Base-by-base conservation (phyloP, 1,140 invertebrate genomes). In the Drosophila lacteicornis region DNA sequence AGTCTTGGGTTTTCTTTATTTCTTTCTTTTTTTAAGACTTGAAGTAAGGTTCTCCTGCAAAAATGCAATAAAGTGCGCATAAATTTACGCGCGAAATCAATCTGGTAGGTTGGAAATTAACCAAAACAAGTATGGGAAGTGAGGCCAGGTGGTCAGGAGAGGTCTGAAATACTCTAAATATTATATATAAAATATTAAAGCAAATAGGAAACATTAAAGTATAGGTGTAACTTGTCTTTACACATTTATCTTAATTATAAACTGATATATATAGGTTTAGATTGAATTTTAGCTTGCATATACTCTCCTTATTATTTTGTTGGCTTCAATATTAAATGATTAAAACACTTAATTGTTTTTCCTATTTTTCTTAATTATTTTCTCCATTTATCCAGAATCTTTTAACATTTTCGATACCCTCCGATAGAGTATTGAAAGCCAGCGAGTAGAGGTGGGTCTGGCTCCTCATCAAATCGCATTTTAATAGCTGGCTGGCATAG, bases 71-170 rank as follows among this genome's bases (percentile, higher is more conserved):
- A 88, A 88, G 77, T 84, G 79, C 84, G 84, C 84, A 84, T 80
- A 87, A 87, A 88, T 80, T 84, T 87, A 88, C 80, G 80, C 84
- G 84, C 77, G 70, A 87, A 87, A 87, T 88, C 84, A 84, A 87
- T 87, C 80, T 87, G 69, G 58, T 78, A 65, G 62, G 59, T 88
- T 73, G 73, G 59, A 83, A 83, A 88, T 83, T 82, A 80, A 57
- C 73, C 53, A 49, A 69, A 60, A 43, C 15, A 25, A 13, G 46
- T 38, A 25, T 25, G 40, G 57, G 17, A 27, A 46, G 58, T 30
- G 4, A 15, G 15, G 11, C 12, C 9, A 33, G 17, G 17, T 47
- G 25, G 1, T 15, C 11, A 12, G 0, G 2, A 27, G 2, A 4
- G 2, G 22, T 12, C 15, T 43, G n/a, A 2, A 22, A 9, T 65